These are phyloP conservation scores for Cotesia congregata DNA, from an alignment of 2,888 invertebrate genomes.

Conservation along the genomic window DNA sequence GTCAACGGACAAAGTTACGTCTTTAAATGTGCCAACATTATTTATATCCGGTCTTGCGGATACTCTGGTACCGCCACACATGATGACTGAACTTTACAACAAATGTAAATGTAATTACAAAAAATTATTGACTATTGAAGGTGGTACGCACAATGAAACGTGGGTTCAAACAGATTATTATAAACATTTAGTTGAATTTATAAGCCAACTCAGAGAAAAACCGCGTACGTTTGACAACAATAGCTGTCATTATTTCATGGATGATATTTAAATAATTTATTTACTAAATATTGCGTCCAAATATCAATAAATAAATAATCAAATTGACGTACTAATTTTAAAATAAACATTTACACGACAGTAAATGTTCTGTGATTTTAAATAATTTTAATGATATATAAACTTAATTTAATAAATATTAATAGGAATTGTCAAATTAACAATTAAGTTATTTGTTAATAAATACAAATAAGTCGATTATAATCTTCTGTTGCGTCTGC, in stretches of 20 bases:
- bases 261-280: constrained; percentile 56
- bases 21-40: constrained; percentile 82
- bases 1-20: constrained; percentile 81
- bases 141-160: constrained; percentile 95
- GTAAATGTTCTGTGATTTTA: constrained; percentile 14
- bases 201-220: constrained; percentile 63
- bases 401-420: neutral
- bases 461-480: constrained; percentile 43
- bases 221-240: constrained; percentile 55
- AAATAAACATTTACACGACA: neutral
- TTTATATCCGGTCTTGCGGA: constrained; percentile 92
- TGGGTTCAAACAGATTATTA: constrained; percentile 91
- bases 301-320: constrained; percentile 24
- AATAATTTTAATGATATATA: constrained; percentile 2
- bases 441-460: neutral
- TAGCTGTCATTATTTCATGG: constrained; percentile 60
- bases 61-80: constrained; percentile 88
- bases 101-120: constrained; percentile 83
- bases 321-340: constrained; percentile 5
- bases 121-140: constrained; percentile 81
- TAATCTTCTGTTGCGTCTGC: constrained; percentile 52
- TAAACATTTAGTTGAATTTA: constrained; percentile 63
- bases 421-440: neutral
- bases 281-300: constrained; percentile 48
- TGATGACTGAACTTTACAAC: constrained; percentile 87